A percentile compares a stretch with the other conserved stretches of the same genome.
These are phyloP conservation scores for Pinna nobilis DNA, from an alignment of 1,140 invertebrate genomes.

Conservation along the genomic window DNA sequence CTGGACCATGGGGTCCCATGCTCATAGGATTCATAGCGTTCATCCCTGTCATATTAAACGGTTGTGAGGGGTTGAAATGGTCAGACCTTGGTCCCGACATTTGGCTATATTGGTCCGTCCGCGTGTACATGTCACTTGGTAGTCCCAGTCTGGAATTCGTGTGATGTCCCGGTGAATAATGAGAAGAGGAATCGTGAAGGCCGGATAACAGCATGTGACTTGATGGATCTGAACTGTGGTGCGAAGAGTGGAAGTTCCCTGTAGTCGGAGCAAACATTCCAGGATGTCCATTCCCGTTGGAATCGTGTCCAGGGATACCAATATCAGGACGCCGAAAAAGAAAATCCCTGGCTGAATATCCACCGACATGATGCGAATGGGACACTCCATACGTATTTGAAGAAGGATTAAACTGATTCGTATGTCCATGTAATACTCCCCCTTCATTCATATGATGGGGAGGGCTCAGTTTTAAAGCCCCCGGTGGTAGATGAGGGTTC, in stretches of 20 bases:
- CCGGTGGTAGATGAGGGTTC: constrained; percentile 78
- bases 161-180: constrained; percentile 51
- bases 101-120: constrained; percentile 71
- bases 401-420: constrained; percentile 72
- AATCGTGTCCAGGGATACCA: constrained; percentile 62
- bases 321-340: constrained; percentile 81
- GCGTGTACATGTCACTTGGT: constrained; percentile 75
- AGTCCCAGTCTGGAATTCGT: constrained; percentile 67
- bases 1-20: constrained; percentile 65
- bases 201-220: constrained; percentile 75
- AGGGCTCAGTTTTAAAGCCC: constrained; percentile 85
- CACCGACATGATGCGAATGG: constrained; percentile 78
- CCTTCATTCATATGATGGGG: constrained; percentile 75
- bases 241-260: constrained; percentile 65
- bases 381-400: constrained; percentile 76
- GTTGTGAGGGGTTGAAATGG: constrained; percentile 58
- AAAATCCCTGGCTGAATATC: constrained; percentile 86
- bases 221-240: constrained; percentile 73
- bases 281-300: constrained; percentile 62
- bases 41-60: constrained; percentile 71
- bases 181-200: constrained; percentile 72
- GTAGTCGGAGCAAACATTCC: constrained; percentile 71
- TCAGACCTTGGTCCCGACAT: constrained; percentile 70
- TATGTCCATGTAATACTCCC: constrained; percentile 61
- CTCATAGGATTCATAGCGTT: constrained; percentile 68